Conservation (phyloP, 37 sponge, comb jelly and placozoan species). For the Chondrosia reniformis region DNA sequence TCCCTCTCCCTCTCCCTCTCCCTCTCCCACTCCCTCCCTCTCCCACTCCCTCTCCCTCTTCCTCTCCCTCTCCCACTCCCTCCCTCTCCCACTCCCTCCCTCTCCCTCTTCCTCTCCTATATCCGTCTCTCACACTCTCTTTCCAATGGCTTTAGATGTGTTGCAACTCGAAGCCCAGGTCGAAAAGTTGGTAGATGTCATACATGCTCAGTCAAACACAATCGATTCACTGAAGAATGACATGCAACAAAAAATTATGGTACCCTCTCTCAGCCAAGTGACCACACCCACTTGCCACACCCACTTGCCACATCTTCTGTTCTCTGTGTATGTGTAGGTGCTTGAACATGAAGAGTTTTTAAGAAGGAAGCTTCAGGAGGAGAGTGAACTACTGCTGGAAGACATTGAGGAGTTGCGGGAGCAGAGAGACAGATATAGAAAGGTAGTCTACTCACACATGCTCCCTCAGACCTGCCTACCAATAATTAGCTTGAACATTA, state of each 20-base stretch:
- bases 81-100: too few species aligned
- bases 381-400: not conserved
- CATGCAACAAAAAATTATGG: slow-evolving; percentile 3
- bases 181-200: slow-evolving; percentile 17
- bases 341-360: slow-evolving; percentile 4
- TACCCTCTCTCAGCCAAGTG: not conserved
- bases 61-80: not conserved
- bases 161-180: slow-evolving; percentile 24
- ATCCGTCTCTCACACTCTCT: not conserved
- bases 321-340: not conserved
- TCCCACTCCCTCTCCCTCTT: not conserved
- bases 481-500: too few species aligned
- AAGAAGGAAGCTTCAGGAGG: not conserved
- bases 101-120: not conserved
- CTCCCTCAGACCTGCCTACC: not conserved
- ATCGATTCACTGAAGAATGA: slow-evolving; percentile 20
- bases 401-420: not conserved
- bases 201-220: slow-evolving; percentile 25
- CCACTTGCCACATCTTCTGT: not conserved
- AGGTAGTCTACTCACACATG: not conserved
- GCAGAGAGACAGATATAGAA: not conserved
- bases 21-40: too few species aligned
- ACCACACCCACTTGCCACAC: not conserved
- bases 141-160: not conserved
- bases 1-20: too few species aligned